Base-by-base conservation (phyloP, 2,797 vertebrate genomes). In the Esox lucius region DNA sequence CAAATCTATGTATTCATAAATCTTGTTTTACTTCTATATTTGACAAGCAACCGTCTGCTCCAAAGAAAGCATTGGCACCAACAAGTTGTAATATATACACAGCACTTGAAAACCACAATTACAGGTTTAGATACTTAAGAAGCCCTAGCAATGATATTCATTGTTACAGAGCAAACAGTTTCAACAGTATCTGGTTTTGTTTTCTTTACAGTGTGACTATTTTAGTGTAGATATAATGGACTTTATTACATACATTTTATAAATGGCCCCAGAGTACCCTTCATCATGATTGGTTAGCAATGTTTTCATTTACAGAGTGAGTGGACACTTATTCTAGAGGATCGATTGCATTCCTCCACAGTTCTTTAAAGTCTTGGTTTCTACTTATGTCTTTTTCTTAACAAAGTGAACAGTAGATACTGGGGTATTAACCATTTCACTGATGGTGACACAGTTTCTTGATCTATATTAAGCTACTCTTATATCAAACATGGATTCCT, bases 51-150 rank as follows among this genome's bases (percentile, higher is more conserved):
- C 70, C 70, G 68, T 87, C 74, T 79, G 80, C 80, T 93, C 92
- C 92, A 93, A 93, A 91, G 91, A 93, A 94, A 94, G 88, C 91
- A 87, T 80, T 88, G 89, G 89, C 90, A 84, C 82, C 74, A 86
- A 80, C 80, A 82, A 89, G 89, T 91, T 87, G 84, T 91, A 92
- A 92, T 87, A 89, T 80, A 87, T 84, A 87, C 86, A 90, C 83
- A 86, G 80, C 74, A 86, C 86, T 85, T 82, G 76, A 78, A 93
- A 91, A 77, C 93, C 93, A 92, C 91, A 94, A 94, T 94, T 94
- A 86, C 89, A 89, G 92, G 91, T 92, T 91, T 85, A 82, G 75
- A 75, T 88, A 82, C 82, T 79, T 77, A 80, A 86, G 80, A 82
- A 75, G 83, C 79, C 84, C 67, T 77, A 86, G 84, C 76, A 78